These are phyloP conservation scores for Synanthedon andrenaeformis DNA, from an alignment of 2,888 invertebrate species.

Conservation along the genomic window DNA sequence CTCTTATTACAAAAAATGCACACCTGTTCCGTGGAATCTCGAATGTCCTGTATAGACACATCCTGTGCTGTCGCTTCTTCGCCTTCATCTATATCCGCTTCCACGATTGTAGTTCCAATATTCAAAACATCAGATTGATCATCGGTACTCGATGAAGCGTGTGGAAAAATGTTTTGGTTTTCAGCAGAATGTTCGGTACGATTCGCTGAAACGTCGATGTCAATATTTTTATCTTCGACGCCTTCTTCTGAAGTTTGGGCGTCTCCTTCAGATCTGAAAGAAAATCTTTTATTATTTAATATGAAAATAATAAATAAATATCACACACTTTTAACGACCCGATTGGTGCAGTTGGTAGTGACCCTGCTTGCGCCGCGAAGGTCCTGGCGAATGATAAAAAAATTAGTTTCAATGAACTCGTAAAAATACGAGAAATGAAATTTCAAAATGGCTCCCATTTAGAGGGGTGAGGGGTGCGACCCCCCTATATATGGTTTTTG, in stretches of 20 bases:
- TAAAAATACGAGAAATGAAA: no score
- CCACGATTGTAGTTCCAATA: background rate
- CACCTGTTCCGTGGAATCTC: background rate
- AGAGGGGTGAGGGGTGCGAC: no score
- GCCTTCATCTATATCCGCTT: background rate
- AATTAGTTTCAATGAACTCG: no score
- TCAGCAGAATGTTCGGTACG: background rate
- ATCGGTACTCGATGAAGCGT: background rate
- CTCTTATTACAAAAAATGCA: slow-evolving; percentile 1
- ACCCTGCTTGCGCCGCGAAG: no score
- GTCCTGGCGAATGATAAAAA: background rate
- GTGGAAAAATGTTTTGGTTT: background rate
- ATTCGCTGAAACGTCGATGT: slow-evolving; percentile 1
- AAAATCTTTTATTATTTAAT: background rate
- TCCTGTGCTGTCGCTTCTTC: background rate
- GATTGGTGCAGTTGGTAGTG: no score
- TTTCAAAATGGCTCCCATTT: no score
- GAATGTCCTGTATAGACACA: background rate
- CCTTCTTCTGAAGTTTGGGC: background rate
- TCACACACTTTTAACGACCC: no score
- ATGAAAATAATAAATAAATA: background rate
- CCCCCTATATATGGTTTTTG: no score
- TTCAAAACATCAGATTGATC: background rate
- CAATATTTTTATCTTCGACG: background rate
- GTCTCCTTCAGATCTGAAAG: background rate